A percentile compares a stretch with the other conserved stretches of the same genome.
Conservation (phyloP, 2,888 invertebrate species). For the Cloeon dipterum region DNA sequence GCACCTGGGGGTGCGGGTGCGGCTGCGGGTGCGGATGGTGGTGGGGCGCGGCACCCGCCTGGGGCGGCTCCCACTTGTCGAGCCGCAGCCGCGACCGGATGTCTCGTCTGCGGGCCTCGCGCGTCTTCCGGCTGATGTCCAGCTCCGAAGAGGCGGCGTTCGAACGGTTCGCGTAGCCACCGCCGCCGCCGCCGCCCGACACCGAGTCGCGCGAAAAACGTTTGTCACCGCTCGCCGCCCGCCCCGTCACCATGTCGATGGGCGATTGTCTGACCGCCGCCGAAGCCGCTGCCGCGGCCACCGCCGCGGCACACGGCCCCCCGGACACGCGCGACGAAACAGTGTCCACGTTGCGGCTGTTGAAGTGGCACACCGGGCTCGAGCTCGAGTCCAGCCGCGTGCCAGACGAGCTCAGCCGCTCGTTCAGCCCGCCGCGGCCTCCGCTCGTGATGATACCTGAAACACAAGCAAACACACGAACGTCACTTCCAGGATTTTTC, state of each 20-base stretch:
- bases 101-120: slow-evolving; percentile 18
- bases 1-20: slow-evolving; percentile 26
- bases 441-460: slow-evolving; percentile 14
- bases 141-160: slow-evolving; percentile 48
- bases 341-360: no score
- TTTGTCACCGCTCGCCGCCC: slow-evolving; percentile 32
- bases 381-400: slow-evolving; percentile 20
- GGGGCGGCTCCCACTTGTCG: slow-evolving; percentile 11
- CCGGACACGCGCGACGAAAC: no score
- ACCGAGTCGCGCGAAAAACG: slow-evolving; percentile 47
- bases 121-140: slow-evolving; percentile 47
- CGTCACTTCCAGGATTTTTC: no score
- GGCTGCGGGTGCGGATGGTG: slow-evolving; percentile 12
- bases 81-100: slow-evolving; percentile 21
- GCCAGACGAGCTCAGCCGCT: slow-evolving; percentile 27
- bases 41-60: slow-evolving; percentile 26
- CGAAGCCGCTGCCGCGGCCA: slow-evolving; percentile 23
- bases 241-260: slow-evolving; percentile 51
- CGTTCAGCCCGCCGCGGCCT: slow-evolving; percentile 25
- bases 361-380: slow-evolving; percentile 23
- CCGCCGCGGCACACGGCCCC: slow-evolving; percentile 14
- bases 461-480: no score
- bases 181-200: slow-evolving; percentile 38
- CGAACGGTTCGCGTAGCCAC: slow-evolving; percentile 39
- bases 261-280: slow-evolving; percentile 36